Evolutionary conservation across 2,797 vertebrate species (phyloP), one percentile per base, ranked within the genome.

Genomic region (Allobates femoralis): DNA sequence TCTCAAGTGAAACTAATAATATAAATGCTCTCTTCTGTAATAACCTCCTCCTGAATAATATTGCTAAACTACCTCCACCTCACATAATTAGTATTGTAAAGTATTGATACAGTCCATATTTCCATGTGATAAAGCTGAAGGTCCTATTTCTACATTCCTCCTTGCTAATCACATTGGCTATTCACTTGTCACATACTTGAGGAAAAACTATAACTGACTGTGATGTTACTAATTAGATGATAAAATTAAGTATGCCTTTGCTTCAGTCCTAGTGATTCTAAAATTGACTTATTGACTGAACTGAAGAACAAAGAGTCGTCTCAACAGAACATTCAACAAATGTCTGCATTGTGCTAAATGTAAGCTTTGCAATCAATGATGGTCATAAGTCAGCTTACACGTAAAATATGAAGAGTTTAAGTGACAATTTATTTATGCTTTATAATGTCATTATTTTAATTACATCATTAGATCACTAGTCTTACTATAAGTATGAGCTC

Each of bases 181-280:
- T 34, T 32, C 18, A 77, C 51, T 55, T 30, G 74, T 77, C 74
- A 56, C 51, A 55, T 77, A 21, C 53, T 56, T 30, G 28, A 56
- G 53, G 51, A 56, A 78, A 69, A 78, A 56, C 30, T 78, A 56
- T 78, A 78, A 78, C 28, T 56, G 55, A 58, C 67, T 83, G 51
- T 56, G 79, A 73, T 73, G 81, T 41, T 83, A 60, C 55, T 81
- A 81, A 81, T 69, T 81, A 53, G 79, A 26, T 51, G 26, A 81
- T 53, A 67, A 28, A 30, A 81, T 81, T 53, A 69, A 56, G 32
- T 34, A 37, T 55, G 79, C 12, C 66, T 32, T 53, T 55, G 75
- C 50, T 16, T 69, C 34, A 15, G 41, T 67, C 28, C 32, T 64
- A 53, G 64, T 34, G 28, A 81, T 69, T 69, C 64, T 69, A 50